phyloP scores from a whole-genome alignment of 2,113 vertebrate genomes.

The Pseudorectes ferrugineus region DNA sequence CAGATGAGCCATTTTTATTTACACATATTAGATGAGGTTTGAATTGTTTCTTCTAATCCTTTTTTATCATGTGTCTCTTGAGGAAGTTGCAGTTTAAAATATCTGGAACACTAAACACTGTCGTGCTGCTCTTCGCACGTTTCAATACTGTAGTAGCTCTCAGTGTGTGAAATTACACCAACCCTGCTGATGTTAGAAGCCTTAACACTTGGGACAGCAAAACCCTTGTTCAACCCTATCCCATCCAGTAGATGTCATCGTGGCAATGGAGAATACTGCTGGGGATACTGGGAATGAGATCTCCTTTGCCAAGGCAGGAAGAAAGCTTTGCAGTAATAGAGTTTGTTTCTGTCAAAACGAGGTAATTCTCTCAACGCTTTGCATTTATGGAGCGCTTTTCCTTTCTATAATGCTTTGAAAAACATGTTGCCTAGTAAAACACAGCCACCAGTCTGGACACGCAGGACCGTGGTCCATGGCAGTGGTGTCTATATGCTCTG shows the following conservation, averaged over 20 bases:
- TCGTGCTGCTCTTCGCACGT: neutral
- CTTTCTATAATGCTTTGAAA: neutral
- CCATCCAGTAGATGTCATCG: slow-evolving; percentile 68
- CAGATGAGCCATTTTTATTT: neutral
- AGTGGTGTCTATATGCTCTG: neutral
- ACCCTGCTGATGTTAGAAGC: neutral
- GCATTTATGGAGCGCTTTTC: neutral
- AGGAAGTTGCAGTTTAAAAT: neutral
- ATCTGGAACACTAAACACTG: neutral
- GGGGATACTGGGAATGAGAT: neutral
- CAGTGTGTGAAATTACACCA: neutral
- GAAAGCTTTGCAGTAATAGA: neutral
- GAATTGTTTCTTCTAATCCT: neutral
- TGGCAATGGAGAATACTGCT: neutral
- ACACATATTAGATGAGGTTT: neutral
- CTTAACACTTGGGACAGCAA: neutral
- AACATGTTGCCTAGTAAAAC: neutral
- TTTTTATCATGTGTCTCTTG: neutral
- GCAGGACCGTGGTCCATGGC: neutral
- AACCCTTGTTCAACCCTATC: neutral
- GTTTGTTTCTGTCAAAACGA: neutral
- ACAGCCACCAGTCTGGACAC: neutral
- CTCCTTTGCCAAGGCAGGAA: neutral
- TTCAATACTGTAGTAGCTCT: neutral
- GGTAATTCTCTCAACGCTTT: neutral